Evolutionary conservation across 1,140 invertebrate genomes (phyloP), one percentile per base, ranked within the genome.

Genomic region (Diorhabda sublineata): DNA sequence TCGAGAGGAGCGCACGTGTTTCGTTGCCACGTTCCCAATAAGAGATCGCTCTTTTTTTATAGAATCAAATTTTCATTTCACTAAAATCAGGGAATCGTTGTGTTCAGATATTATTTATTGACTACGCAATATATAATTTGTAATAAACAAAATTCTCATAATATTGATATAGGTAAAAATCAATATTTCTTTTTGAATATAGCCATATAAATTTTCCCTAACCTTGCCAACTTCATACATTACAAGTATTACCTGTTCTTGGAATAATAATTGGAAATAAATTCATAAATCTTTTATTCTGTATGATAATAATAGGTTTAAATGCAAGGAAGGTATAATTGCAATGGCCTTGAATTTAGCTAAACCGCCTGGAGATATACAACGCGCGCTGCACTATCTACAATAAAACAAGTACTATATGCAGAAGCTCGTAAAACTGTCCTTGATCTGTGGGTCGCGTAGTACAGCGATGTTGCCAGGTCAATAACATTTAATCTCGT

Each of bases 381-480:
- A 73, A 69, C 68, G 69, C 67, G 66, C 69, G 70, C 70, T 70
- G 68, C 70, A 71, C 63, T 66, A 66, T 71, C 69, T 74, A 77
- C 73, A 76, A 78, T 75, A 77, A 77, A 74, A 77, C 75, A 78
- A 78, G 74, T 76, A 78, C 76, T 79, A 78, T 78, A 78, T 78
- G 78, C 78, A 77, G 77, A 74, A 76, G 78, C 78, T 80, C 78
- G 79, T 81, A 81, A 81, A 81, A 81, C 75, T 81, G 79, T 79
- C 79, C 79, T 81, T 81, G 79, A 81, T 81, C 78, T 81, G 77
- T 81, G 78, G 78, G 79, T 80, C 78, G 79, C 77, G 78, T 81
- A 81, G 79, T 81, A 79, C 74, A 78, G 47, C 47, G 47, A 6
- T 4, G 47, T 52, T 52, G 47, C 4, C 47, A 52, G 47, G 6